Conservation (phyloP, 2,797 vertebrate species). For the Coccyzus lansbergi region DNA sequence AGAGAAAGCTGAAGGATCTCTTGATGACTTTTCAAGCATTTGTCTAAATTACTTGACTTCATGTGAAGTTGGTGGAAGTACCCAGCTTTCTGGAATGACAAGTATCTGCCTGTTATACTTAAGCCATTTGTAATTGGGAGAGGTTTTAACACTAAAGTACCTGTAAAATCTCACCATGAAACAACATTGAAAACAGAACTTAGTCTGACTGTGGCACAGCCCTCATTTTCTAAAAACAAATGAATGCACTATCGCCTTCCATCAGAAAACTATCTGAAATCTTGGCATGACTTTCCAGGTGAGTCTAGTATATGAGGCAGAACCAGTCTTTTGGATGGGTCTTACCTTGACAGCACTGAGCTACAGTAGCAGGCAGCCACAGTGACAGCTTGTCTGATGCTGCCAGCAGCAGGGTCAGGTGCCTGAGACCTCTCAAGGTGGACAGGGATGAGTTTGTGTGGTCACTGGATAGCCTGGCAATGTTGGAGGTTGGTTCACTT, state of each 20-base stretch:
- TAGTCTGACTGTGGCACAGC: not conserved
- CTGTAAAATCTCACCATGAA: not conserved
- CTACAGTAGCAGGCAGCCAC: not conserved
- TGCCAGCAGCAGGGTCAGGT: not conserved
- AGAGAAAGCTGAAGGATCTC: not conserved
- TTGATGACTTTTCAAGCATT: not conserved
- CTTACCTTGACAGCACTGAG: not conserved
- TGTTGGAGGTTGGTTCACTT: not conserved
- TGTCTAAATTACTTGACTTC: not conserved
- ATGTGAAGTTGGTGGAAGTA: not conserved
- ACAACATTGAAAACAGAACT: not conserved
- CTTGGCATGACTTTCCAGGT: not conserved
- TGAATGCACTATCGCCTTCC: not conserved
- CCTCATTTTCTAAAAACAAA: not conserved
- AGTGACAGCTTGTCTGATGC: not conserved
- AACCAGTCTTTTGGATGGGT: not conserved
- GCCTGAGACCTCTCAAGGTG: not conserved
- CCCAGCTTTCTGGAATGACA: not conserved
- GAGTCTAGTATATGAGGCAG: not conserved
- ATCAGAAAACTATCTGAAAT: not conserved
- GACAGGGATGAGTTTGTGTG: not conserved
- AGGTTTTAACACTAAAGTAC: not conserved
- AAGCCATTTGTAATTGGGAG: not conserved
- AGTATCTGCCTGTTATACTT: not conserved
- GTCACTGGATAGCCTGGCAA: not conserved